Conservation (phyloP, 2,113 vertebrate genomes). For the Corythaixoides concolor region DNA sequence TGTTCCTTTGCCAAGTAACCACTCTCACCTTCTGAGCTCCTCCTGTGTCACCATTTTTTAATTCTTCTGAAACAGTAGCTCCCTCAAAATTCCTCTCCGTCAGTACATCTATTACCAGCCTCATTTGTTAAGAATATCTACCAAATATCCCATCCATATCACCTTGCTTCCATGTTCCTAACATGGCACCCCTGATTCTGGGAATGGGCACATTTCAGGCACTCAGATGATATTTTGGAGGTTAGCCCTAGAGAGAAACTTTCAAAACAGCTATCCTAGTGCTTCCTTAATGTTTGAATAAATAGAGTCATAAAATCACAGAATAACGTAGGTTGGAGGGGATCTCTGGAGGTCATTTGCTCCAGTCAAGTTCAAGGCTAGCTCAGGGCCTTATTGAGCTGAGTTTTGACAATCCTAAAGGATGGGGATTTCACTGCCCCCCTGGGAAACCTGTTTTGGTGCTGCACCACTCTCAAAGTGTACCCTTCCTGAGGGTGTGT, state of each 20-base stretch:
- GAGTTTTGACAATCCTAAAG: neutral
- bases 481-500: too few species aligned
- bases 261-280: neutral
- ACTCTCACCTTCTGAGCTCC: neutral
- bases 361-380: neutral
- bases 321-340: neutral
- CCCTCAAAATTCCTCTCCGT: neutral
- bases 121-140: neutral
- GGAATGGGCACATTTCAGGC: neutral
- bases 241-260: neutral
- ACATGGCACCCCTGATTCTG: neutral
- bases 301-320: neutral
- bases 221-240: neutral
- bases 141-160: neutral
- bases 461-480: neutral
- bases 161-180: neutral
- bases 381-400: neutral
- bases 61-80: neutral
- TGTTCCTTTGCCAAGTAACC: neutral
- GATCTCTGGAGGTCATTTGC: neutral
- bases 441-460: neutral
- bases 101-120: neutral
- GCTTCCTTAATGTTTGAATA: neutral
- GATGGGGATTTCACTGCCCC: neutral
- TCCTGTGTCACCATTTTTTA: neutral